These are phyloP conservation scores for Brachynemurus nebulosus DNA, from an alignment of 2,888 invertebrate species.

Conservation along the genomic window DNA sequence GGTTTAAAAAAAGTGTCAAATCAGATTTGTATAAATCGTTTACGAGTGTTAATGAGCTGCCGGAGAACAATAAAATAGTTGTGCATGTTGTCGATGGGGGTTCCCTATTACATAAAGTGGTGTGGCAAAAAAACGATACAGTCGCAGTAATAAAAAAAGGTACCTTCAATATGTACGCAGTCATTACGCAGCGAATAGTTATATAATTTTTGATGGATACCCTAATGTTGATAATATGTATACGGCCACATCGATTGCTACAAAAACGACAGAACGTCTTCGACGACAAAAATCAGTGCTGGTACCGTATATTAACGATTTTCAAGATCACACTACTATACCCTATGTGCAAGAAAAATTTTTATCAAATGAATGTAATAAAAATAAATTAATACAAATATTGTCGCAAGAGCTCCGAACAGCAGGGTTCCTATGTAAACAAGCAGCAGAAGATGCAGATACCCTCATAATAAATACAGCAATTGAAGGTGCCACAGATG, in stretches of 20 bases:
- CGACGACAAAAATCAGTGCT: neutral
- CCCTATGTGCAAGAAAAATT: neutral
- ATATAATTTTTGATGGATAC: constrained; percentile 19
- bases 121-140: neutral
- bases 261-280: too few species aligned
- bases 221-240: constrained; percentile 16
- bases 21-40: constrained; percentile 18
- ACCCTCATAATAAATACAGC: neutral
- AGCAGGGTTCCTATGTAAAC: neutral
- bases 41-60: constrained; percentile 18
- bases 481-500: neutral
- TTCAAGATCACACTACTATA: neutral
- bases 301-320: neutral
- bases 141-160: neutral
- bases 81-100: neutral
- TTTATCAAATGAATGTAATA: neutral
- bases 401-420: neutral
- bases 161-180: constrained; percentile 5
- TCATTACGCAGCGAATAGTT: constrained; percentile 17
- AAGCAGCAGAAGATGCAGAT: neutral
- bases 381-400: neutral
- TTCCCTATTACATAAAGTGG: neutral
- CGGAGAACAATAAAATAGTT: constrained; percentile 16
- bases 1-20: constrained; percentile 20
- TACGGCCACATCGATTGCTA: too few species aligned